phyloP scores from a whole-genome alignment of 2,888 invertebrate genomes.

The Hanleya hanleyi region DNA sequence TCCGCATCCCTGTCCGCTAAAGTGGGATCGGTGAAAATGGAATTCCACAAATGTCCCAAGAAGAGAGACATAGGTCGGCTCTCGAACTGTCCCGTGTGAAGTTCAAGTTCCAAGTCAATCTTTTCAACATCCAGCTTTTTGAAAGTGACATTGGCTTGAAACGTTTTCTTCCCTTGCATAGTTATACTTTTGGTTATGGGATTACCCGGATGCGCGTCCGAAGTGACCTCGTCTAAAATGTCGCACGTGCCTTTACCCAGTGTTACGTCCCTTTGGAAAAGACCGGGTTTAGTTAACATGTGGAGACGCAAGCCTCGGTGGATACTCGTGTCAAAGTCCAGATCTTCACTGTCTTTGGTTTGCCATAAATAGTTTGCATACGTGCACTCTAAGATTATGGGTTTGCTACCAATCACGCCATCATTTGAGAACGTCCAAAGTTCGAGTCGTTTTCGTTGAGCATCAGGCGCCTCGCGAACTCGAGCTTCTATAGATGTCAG shows the following conservation, averaged over 20 bases:
- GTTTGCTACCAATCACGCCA: neutral
- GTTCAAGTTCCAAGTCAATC: slow-evolving; percentile 2
- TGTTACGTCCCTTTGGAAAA: neutral
- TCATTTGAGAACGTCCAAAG: slow-evolving; percentile 3
- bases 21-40: slow-evolving; percentile 52
- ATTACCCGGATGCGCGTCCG: neutral
- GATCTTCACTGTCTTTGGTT: neutral
- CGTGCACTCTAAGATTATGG: neutral
- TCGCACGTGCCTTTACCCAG: slow-evolving; percentile 4
- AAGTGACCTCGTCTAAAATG: slow-evolving; percentile 2
- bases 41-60: neutral
- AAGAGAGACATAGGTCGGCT: neutral
- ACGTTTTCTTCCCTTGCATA: slow-evolving; percentile 1
- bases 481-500: neutral
- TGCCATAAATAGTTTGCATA: slow-evolving; percentile 4
- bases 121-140: neutral
- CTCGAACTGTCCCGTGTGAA: neutral
- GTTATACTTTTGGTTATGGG: neutral
- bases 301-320: neutral
- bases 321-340: slow-evolving; percentile 6
- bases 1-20: slow-evolving; percentile 32
- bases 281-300: neutral
- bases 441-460: neutral
- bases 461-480: neutral
- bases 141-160: neutral